A percentile compares a stretch with the other conserved stretches of the same genome.
Evolutionary conservation across 2,113 vertebrate genomes (phyloP).

Genomic region (Cariama cristata): DNA sequence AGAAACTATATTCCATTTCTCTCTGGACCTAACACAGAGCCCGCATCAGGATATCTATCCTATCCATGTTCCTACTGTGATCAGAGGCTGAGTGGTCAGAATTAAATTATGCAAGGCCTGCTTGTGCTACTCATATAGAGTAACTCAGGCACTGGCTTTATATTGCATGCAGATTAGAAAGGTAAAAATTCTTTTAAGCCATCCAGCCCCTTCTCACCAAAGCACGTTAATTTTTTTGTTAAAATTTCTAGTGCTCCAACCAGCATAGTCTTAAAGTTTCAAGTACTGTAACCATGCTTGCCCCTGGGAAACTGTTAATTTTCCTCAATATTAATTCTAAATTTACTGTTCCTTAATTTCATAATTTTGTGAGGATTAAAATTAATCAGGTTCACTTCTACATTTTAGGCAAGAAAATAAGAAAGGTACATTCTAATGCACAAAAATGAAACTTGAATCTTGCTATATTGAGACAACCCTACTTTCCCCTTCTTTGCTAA

Average conservation of each 20-base stretch:
- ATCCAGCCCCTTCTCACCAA: neutral
- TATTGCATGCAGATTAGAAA: neutral
- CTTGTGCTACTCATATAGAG: neutral
- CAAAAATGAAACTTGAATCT: constrained; percentile 13
- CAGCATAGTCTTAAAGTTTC: neutral
- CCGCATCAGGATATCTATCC: neutral
- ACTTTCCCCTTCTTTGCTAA: neutral
- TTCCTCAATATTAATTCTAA: neutral
- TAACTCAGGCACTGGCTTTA: neutral
- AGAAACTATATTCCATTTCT: neutral
- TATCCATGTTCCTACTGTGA: neutral
- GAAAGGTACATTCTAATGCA: neutral
- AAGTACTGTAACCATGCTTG: neutral
- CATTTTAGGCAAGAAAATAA: neutral
- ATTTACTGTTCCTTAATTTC: constrained; percentile 2
- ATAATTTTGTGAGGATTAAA: neutral
- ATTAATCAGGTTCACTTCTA: constrained; percentile 32
- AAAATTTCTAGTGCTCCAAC: neutral
- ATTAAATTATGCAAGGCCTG: neutral
- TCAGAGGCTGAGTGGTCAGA: neutral
- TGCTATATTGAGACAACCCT: neutral
- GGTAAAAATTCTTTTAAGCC: neutral
- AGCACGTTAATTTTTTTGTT: neutral
- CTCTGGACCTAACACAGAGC: neutral
- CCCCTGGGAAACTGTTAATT: neutral